Percentiles rank a stretch among this genome's conserved stretches.
Evolutionary conservation across 1,140 invertebrate species (phyloP).

Genomic region (Cydia strobilella): DNA sequence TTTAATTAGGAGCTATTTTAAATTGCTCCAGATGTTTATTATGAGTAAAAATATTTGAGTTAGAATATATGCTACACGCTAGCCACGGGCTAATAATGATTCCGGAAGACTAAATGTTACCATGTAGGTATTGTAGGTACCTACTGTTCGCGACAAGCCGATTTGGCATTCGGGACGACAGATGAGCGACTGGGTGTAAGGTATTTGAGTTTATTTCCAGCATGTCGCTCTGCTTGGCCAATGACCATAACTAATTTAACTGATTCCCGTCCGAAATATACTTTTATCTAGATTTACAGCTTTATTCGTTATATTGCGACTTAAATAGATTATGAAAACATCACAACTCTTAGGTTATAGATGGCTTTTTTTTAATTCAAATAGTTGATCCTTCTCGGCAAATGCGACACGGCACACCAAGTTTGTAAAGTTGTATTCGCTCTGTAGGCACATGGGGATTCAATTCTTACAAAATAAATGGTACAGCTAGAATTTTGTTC

Average conservation of each 20-base stretch:
- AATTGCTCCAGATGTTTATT: not conserved
- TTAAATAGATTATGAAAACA: not conserved
- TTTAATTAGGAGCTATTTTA: not conserved
- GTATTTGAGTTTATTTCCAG: not conserved
- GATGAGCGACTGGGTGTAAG: slow-evolving; percentile 2
- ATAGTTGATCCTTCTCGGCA: too few species aligned
- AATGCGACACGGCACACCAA: too few species aligned
- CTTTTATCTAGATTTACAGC: not conserved
- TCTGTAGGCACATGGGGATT: too few species aligned
- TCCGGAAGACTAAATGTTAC: slow-evolving; percentile 9
- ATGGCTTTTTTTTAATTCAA: not conserved
- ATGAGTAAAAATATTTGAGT: not conserved
- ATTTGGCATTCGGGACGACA: slow-evolving; percentile 15
- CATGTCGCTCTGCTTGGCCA: not conserved
- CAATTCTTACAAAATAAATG: too few species aligned
- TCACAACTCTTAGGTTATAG: not conserved
- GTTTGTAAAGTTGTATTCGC: too few species aligned
- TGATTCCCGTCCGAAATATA: not conserved
- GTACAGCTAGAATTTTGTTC: too few species aligned
- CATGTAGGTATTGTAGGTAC: slow-evolving; percentile 25
- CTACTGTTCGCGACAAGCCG: slow-evolving; percentile 30
- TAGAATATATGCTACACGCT: not conserved
- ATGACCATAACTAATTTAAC: not conserved
- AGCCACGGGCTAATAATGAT: not conserved
- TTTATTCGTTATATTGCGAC: not conserved